A percentile compares a stretch with the other conserved stretches of the same genome.
These are phyloP conservation scores for Tupaia tana DNA, from an alignment of 2,113 vertebrate species.

Conservation along the genomic window DNA sequence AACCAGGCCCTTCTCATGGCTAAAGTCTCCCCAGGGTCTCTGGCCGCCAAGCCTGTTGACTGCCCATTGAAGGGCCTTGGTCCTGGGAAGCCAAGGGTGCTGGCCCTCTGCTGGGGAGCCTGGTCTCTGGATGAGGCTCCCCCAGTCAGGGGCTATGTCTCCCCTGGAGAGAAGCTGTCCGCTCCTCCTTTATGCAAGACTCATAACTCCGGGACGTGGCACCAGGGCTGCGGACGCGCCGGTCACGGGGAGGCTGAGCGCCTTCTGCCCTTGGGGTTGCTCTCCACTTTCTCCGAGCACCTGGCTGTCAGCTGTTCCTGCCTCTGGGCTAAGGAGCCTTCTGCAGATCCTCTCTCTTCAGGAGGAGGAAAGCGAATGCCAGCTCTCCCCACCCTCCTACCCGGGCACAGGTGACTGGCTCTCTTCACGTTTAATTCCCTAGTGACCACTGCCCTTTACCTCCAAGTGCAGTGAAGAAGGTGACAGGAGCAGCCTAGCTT, in stretches of 20 bases:
- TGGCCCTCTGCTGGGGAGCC: neutral
- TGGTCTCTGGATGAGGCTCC: neutral
- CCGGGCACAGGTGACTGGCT: neutral
- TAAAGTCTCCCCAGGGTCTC: neutral
- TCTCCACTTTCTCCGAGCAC: neutral
- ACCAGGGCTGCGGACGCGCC: rapidly evolving
- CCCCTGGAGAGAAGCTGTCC: neutral
- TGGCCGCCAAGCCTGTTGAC: neutral
- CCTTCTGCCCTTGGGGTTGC: neutral
- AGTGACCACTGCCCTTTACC: neutral
- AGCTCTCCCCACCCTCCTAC: neutral
- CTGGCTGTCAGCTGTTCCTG: neutral
- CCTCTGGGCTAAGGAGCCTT: neutral
- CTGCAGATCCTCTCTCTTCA: neutral
- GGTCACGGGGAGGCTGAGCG: neutral
- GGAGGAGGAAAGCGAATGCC: conserved; percentile 23
- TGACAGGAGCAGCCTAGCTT: neutral
- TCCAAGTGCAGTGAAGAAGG: neutral
- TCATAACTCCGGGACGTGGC: neutral
- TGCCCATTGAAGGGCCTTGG: neutral
- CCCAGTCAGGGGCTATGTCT: neutral
- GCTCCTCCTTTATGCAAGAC: neutral
- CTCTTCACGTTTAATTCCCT: neutral
- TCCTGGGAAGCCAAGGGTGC: neutral
- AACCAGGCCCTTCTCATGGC: neutral